Conservation (phyloP, 2,888 invertebrate genomes). For the Cabera pusaria region DNA sequence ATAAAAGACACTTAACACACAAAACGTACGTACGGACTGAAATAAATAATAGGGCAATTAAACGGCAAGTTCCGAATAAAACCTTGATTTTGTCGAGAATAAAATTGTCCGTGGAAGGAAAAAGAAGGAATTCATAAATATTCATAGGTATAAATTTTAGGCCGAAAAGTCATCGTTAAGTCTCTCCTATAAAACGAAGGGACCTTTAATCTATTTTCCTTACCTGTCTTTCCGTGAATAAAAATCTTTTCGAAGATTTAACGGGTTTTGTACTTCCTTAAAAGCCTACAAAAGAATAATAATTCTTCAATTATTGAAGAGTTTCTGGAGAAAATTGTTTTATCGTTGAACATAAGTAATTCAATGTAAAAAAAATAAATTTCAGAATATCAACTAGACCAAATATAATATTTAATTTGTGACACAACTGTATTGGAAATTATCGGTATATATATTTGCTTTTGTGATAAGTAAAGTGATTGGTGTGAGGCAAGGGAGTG, state of each 20-base stretch:
- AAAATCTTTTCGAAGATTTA: constrained; percentile 15
- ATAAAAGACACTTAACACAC: no score
- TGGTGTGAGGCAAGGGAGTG: constrained; percentile 33
- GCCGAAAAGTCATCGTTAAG: constrained; percentile 74
- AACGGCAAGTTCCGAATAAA: constrained; percentile 20
- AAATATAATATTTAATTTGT: constrained; percentile 24
- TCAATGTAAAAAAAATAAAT: no score
- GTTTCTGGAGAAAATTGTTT: no score
- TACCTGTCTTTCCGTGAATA: constrained; percentile 33
- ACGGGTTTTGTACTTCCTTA: constrained; percentile 21
- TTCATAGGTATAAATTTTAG: constrained; percentile 68
- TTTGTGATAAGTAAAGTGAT: constrained; percentile 24
- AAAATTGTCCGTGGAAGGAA: constrained; percentile 51
- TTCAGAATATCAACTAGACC: constrained; percentile 45
- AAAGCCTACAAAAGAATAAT: background rate
- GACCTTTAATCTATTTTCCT: constrained; percentile 60
- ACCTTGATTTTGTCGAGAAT: constrained; percentile 40
- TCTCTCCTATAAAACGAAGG: constrained; percentile 69
- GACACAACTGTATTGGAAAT: constrained; percentile 37
- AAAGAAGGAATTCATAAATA: constrained; percentile 75
- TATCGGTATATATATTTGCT: constrained; percentile 34
- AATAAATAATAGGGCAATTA: constrained; percentile 37
- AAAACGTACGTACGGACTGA: no score
- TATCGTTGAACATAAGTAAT: no score
- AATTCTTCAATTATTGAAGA: no score